Conservation (phyloP, 2,888 invertebrate genomes). For the Callimorpha dominula region DNA sequence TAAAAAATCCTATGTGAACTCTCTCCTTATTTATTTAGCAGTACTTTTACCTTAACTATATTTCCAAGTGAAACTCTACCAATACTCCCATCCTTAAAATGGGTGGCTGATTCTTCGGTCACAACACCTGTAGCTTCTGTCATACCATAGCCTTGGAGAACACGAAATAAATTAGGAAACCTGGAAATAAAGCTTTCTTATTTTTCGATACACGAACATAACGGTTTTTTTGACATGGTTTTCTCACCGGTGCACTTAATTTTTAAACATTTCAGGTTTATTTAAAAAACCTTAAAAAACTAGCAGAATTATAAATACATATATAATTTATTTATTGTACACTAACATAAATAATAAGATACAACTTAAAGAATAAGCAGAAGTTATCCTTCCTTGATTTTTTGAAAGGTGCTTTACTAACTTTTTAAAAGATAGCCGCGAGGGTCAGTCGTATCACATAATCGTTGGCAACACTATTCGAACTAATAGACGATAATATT, state of each 20-base stretch:
- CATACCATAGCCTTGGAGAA: conserved; percentile 76
- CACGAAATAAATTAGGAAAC: conserved; percentile 59
- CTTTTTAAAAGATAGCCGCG: no score
- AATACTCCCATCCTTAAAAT: conserved; percentile 65
- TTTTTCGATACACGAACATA: no score
- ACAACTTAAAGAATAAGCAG: no score
- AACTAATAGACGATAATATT: no score
- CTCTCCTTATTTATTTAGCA: conserved; percentile 3
- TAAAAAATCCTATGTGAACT: neutral
- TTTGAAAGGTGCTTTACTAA: no score
- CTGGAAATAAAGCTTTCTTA: conserved; percentile 42
- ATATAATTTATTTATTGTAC: neutral
- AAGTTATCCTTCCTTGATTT: no score
- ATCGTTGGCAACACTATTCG: no score
- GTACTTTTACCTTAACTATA: conserved; percentile 42
- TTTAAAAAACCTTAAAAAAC: no score
- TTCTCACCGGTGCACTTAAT: neutral
- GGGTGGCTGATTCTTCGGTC: conserved; percentile 57
- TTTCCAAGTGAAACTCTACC: conserved; percentile 58
- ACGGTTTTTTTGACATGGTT: no score
- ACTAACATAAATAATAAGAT: neutral
- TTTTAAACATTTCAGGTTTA: neutral
- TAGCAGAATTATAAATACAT: no score
- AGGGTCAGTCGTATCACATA: no score
- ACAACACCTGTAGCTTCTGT: conserved; percentile 69